Base-by-base conservation (phyloP, 2,113 vertebrate species). In the Oncorhynchus mykiss region DNA sequence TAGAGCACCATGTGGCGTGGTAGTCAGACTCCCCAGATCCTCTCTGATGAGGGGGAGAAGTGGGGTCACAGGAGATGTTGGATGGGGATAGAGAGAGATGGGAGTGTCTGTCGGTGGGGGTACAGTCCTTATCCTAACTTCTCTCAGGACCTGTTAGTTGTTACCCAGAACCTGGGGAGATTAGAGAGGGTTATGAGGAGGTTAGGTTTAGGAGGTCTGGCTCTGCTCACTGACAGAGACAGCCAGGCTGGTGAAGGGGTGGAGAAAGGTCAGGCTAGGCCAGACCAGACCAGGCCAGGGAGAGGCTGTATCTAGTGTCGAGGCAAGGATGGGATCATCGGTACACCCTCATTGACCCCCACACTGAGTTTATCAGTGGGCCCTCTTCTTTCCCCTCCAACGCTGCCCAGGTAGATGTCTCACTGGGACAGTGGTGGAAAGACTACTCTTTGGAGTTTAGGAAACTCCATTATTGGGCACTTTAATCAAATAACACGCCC, bases 121-220 rank as follows among this genome's bases (percentile, higher is more conserved):
- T 76, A 71, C 27, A 73, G 66, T 67, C 64, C 31, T 88, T 89
- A 92, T 91, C 87, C 83, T 80, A 91, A 86, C 83, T 80, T 25
- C 80, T 14, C 64, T 34, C 82, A 22, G 76, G 83, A 83, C 76
- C 87, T 89, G 84, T 82, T 86, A 86, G 87, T 71, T 85, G 83
- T 91, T 88, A 85, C 67, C 78, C 82, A 39, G 78, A 78, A 78
- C 82, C 13, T 62, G 80, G 54, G 71, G 79, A 90, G 88, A 88
- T 91, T 87, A 88, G 81, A 82, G 39, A 14, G 16, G 12, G 51
- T 57, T 20, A 6, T 16, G 51, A n/a, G 20, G 51, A 57, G 54
- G 54, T 20, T 45, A 70, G 65, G 65, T 6, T 29, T 29, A 75
- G 81, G 60, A 80, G 79, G 80, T 77, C 85, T 54, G 84, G 78